Conservation (phyloP, 2,888 invertebrate genomes). For the Nebria salina region DNA sequence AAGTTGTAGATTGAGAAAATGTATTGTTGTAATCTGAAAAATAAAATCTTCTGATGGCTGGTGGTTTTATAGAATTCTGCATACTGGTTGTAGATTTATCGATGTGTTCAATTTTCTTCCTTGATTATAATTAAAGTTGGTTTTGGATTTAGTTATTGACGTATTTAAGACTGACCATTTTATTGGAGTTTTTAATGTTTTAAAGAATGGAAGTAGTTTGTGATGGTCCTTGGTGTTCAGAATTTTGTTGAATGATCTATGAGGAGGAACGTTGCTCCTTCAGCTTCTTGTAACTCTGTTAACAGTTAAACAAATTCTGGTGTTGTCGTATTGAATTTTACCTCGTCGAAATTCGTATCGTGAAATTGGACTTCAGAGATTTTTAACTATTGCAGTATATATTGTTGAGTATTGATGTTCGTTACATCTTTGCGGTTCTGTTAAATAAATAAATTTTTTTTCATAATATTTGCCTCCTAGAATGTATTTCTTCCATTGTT, state of each 20-base stretch:
- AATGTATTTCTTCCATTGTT: not conserved
- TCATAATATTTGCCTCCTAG: not conserved
- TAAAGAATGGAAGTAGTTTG: not conserved
- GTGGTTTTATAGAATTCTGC: not conserved
- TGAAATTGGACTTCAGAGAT: not conserved
- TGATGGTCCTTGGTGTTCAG: not conserved
- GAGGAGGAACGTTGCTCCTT: too few relatives aligned
- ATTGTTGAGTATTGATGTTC: not conserved
- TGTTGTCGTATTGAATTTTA: not conserved
- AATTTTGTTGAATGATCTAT: too few relatives aligned
- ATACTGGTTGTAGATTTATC: not conserved
- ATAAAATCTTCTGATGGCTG: not conserved
- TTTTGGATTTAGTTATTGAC: too few relatives aligned
- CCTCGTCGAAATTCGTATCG: not conserved
- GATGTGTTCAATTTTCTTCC: not conserved
- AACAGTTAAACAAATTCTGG: not conserved
- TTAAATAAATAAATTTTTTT: too few relatives aligned
- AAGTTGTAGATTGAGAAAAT: not conserved
- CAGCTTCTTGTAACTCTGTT: too few relatives aligned
- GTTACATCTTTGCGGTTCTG: not conserved
- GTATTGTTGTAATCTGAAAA: not conserved
- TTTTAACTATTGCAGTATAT: not conserved
- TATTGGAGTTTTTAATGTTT: not conserved
- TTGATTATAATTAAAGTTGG: too few relatives aligned
- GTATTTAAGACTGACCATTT: too few relatives aligned